phyloP scores from a whole-genome alignment of 2,797 vertebrate species.

The Microchirus variegatus region DNA sequence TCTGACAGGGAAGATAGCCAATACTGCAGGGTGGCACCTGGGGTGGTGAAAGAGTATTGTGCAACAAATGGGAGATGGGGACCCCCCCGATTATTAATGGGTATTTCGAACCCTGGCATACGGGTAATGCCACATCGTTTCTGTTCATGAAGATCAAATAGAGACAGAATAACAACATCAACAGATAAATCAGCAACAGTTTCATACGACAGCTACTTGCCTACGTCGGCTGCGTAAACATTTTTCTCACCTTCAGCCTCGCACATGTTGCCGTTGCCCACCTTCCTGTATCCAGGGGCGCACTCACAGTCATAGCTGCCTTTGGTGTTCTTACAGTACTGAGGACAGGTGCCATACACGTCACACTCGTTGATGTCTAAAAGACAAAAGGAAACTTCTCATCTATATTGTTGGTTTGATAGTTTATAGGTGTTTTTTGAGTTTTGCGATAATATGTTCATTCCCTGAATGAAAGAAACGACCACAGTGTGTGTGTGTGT shows the following conservation, averaged over 20 bases:
- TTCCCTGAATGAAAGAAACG: neutral
- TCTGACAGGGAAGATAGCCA: too few relatives aligned
- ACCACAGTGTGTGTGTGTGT: neutral
- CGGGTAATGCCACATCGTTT: too few relatives aligned
- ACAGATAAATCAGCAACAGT: neutral
- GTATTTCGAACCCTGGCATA: too few relatives aligned
- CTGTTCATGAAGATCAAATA: too few relatives aligned
- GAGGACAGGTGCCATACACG: conserved; percentile 86
- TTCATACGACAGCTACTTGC: neutral
- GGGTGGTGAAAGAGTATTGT: too few relatives aligned
- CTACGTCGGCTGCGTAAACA: neutral
- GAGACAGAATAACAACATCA: neutral
- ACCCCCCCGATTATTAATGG: too few relatives aligned
- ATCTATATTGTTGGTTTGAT: neutral
- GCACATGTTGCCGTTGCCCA: conserved; percentile 86
- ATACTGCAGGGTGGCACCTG: too few relatives aligned
- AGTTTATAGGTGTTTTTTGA: neutral
- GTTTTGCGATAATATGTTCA: neutral
- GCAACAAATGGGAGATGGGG: too few relatives aligned
- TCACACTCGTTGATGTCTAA: conserved; percentile 91
- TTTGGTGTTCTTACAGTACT: conserved; percentile 90
- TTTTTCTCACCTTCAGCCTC: conserved; percentile 85
- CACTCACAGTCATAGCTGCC: conserved; percentile 92
- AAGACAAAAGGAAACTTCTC: neutral
- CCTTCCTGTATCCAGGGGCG: conserved; percentile 86